Percentiles rank a stretch among this genome's conserved stretches.
phyloP scores from a whole-genome alignment of 1,140 invertebrate genomes.

The Drosophila elegans region DNA sequence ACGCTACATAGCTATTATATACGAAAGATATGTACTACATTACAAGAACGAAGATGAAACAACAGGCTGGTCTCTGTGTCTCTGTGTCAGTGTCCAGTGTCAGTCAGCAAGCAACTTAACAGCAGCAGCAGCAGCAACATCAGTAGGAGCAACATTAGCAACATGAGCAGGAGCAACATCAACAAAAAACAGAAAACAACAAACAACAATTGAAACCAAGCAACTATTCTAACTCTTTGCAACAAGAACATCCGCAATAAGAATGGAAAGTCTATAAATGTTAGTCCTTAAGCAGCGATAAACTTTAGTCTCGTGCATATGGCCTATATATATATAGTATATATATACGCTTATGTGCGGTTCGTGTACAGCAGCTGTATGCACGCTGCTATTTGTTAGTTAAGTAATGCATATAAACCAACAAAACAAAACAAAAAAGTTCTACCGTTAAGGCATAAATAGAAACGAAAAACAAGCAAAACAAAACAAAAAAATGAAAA shows the following conservation, averaged over 20 bases:
- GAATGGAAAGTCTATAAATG: slow-evolving; percentile 75
- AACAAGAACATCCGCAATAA: slow-evolving; percentile 40
- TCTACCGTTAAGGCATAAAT: slow-evolving; percentile 72
- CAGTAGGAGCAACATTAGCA: slow-evolving; percentile 7
- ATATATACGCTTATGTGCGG: slow-evolving; percentile 14
- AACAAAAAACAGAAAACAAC: slow-evolving; percentile 12
- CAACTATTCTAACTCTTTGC: slow-evolving; percentile 35
- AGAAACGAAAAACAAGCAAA: slow-evolving; percentile 59
- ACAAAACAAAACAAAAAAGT: slow-evolving; percentile 54
- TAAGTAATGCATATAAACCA: slow-evolving; percentile 67
- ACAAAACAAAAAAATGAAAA: slow-evolving; percentile 41
- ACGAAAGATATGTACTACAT: slow-evolving; percentile 58
- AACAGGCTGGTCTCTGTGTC: slow-evolving; percentile 41
- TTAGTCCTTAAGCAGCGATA: slow-evolving; percentile 75
- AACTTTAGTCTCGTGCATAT: slow-evolving; percentile 71
- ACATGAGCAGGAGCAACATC: slow-evolving; percentile 5
- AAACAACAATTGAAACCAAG: slow-evolving; percentile 13
- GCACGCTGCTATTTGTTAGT: slow-evolving; percentile 69
- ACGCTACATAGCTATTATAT: slow-evolving; percentile 63
- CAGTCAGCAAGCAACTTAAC: slow-evolving; percentile 43
- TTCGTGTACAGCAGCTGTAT: slow-evolving; percentile 25
- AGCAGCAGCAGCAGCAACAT: slow-evolving; percentile 16
- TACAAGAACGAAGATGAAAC: slow-evolving; percentile 31
- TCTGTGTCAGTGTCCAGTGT: slow-evolving; percentile 45
- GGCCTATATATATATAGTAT: slow-evolving; percentile 29